Conservation (phyloP, 2,797 vertebrate genomes). For the Chrosomus eos region DNA sequence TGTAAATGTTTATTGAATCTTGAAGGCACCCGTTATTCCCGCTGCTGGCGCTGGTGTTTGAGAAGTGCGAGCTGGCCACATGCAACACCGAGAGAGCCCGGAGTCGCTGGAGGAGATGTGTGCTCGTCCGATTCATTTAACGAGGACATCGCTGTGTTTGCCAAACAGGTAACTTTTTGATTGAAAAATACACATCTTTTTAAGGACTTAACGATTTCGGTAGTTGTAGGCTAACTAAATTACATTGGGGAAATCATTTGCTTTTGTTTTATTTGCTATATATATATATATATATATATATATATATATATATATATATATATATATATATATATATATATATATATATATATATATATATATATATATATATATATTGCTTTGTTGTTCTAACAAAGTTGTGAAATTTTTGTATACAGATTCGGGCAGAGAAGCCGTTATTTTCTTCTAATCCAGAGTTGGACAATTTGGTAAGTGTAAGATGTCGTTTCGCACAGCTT, state of each 20-base stretch:
- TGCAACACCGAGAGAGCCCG: constrained; percentile 93
- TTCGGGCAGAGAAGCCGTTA: constrained; percentile 93
- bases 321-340: too few relatives aligned
- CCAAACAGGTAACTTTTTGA: constrained; percentile 84
- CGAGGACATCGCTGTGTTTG: constrained; percentile 95
- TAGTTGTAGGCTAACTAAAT: background rate
- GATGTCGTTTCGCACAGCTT: background rate
- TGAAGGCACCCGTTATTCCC: constrained; percentile 94
- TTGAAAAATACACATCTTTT: too few relatives aligned
- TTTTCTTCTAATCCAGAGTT: constrained; percentile 96
- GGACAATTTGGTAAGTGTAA: constrained; percentile 92
- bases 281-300: background rate
- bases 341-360: too few relatives aligned
- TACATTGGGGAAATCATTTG: too few relatives aligned
- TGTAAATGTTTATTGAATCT: constrained; percentile 16
- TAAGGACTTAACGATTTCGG: background rate
- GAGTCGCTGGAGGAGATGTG: constrained; percentile 91
- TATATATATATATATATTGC: too few relatives aligned
- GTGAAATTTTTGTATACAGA: constrained; percentile 75
- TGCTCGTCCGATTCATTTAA: constrained; percentile 97
- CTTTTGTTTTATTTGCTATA: background rate
- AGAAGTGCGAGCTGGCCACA: constrained; percentile 97
- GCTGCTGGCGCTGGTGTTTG: constrained; percentile 92
- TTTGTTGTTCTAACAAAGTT: background rate
- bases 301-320: too few relatives aligned